Evolutionary conservation across 2,113 vertebrate genomes (phyloP), one percentile per base, ranked within the genome.

Genomic region (Ibidorhyncha struthersii): DNA sequence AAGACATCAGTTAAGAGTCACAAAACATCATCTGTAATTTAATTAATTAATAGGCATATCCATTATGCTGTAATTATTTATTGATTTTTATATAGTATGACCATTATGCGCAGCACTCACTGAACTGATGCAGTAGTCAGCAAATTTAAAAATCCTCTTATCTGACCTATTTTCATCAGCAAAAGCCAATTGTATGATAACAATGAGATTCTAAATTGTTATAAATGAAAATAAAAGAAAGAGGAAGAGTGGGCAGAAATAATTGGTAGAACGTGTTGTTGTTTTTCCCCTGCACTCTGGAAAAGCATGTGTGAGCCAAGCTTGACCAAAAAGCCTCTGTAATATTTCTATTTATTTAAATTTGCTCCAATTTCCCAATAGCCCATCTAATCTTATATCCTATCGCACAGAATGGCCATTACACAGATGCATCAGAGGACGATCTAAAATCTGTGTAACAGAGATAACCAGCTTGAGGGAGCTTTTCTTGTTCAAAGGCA

Each of bases 1-100:
- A 86, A 78, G 56, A 59, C 58, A 47, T 4, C 11, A 49, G 26
- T 81, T 30, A 69, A 71, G 23, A 71, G 12, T n/a, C 38, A 16
- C 22, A 81, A 91, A 91, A 49, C 17, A 40, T 53, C 14, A 43
- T 53, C 55, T 96, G 18, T 40, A 81, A 78, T 90, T 93, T 53
- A 88, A 86, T 16, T 82, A 5, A n/a, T 90, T 82, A 91, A 83
- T 47, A 77, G 41, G 19, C 19, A 72, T 62, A 19, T 74, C 45
- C 49, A 53, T 91, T 86, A 55, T 58, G 22, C 40, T 78, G 52
- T 96, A 89, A 89, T 81, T 94, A 91, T 96, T 77, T 96, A 80
- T 90, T 91, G 93, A 73, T 82, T 96, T 97, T 96, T 88, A 66
- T 38, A 32, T 26, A 43, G 32, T 53, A n/a, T 71, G 70, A 66